Percentiles rank a stretch among this genome's conserved stretches.
Conservation (phyloP, 2,797 vertebrate genomes). For the Helostoma temminkii region DNA sequence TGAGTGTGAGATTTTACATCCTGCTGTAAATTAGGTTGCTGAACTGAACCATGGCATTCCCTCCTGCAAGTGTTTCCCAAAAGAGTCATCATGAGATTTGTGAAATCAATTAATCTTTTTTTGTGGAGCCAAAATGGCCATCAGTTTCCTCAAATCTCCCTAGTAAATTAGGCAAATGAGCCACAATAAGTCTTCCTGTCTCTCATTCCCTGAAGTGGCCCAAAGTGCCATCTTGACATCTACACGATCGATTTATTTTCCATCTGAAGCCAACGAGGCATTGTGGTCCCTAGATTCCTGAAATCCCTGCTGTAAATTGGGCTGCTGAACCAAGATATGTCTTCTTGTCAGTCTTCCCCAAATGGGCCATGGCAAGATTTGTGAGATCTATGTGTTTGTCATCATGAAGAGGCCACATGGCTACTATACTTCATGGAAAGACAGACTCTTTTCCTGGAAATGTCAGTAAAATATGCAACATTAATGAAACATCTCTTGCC, state of each 20-base stretch:
- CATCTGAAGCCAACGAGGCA: constrained; percentile 52
- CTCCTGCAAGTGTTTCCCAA: constrained; percentile 64
- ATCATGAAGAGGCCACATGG: constrained; percentile 28
- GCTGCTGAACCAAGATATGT: constrained; percentile 49
- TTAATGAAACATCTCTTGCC: constrained; percentile 18
- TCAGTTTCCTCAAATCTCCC: constrained; percentile 63
- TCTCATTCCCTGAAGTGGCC: constrained; percentile 66
- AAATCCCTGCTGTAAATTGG: constrained; percentile 57
- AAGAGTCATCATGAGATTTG: constrained; percentile 85
- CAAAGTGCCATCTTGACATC: constrained; percentile 56
- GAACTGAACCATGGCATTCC: constrained; percentile 39
- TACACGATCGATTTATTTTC: constrained; percentile 63
- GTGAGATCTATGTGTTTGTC: constrained; percentile 30
- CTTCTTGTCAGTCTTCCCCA: constrained; percentile 51
- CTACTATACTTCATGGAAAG: background rate
- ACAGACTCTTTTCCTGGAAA: background rate
- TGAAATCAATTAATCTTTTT: constrained; percentile 70
- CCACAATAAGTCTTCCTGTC: constrained; percentile 62
- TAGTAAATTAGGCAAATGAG: constrained; percentile 72
- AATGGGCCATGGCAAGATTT: constrained; percentile 33
- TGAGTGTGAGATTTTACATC: background rate
- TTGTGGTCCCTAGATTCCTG: constrained; percentile 19
- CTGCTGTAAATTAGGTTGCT: constrained; percentile 35
- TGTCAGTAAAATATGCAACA: background rate
- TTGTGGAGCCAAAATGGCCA: constrained; percentile 53